These are phyloP conservation scores for Phyllostomus discolor DNA, from an alignment of 2,113 vertebrate genomes.

Conservation along the genomic window DNA sequence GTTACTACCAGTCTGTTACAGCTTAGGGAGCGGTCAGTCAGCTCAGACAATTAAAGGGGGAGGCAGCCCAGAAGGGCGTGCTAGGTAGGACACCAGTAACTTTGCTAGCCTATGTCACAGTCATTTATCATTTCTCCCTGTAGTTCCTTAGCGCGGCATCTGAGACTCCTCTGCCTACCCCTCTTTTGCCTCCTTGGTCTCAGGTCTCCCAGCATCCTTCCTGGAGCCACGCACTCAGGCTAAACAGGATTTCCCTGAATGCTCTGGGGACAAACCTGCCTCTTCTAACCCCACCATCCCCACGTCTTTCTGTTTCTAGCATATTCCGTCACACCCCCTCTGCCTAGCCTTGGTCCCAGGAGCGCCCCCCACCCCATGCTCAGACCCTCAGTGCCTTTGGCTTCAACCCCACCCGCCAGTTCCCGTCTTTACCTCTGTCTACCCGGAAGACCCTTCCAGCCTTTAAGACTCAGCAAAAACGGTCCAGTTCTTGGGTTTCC, in stretches of 20 bases:
- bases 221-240: not conserved
- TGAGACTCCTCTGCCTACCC: not conserved
- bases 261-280: rapidly evolving
- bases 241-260: not conserved
- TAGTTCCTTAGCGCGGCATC: not conserved
- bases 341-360: not conserved
- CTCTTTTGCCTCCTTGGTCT: not conserved
- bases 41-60: not conserved
- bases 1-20: not conserved
- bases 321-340: not conserved
- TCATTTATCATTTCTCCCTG: not conserved
- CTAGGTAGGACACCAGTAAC: not conserved
- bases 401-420: not conserved
- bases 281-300: not conserved
- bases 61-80: not conserved
- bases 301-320: not conserved
- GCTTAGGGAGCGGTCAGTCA: not conserved
- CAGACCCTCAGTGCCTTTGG: not conserved
- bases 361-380: not conserved
- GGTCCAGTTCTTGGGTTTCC: not conserved
- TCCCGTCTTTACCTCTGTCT: not conserved
- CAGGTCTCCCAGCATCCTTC: not conserved
- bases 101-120: not conserved
- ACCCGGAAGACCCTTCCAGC: not conserved
- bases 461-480: not conserved